Base-by-base conservation (phyloP, 2,888 invertebrate species). In the Bellardia pandia region DNA sequence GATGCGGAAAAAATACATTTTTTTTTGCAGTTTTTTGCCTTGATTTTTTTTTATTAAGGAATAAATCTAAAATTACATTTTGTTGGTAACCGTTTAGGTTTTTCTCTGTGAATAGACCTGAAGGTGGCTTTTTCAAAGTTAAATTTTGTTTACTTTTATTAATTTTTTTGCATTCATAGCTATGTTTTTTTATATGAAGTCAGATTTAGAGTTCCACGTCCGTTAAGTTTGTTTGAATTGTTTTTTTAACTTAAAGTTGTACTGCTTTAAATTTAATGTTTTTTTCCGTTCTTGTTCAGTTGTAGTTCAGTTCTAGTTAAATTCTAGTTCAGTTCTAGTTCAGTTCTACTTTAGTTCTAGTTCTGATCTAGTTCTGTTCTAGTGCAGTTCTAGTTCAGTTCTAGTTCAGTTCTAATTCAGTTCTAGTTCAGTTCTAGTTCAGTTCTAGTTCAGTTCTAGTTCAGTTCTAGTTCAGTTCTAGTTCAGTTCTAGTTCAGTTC, bases 131-230 rank as follows among this genome's bases (percentile, higher is more conserved):
- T 78, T 64, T 13, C 42, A 62, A 62, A 69, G 74, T 83, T 71
- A 42, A 75, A 79, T 85, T 88, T 88, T 83, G 80, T 87, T 88
- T 88, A 88, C 81, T 87, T 87, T 86, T 88, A 68, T 72, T 88
- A 78, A 71, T 62, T 53, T 64, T 42, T 75, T 78, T 60, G 9
- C 16, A n/a, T 58, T 56, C 62, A 42, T 79, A 64, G 51, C 30
- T 16, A 23, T 23, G 23, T 1, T 53, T 66, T 60, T 77, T 68
- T 87, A 42, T 62, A 58, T 56, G 33, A 62, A 58, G 74, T 79
- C 53, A 82, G 79, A 40, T 30, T 71, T 79, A 37, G n/a, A 37
- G 8, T n/a, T 62, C 8, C 2, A 37, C 37, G 40, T 37, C 37
- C 7, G n/a, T 33, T 62, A 37, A 7, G 14, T n/a, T 14, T 33